phyloP scores from a whole-genome alignment of 2,888 invertebrate species.

The Zygogramma bicolorata region DNA sequence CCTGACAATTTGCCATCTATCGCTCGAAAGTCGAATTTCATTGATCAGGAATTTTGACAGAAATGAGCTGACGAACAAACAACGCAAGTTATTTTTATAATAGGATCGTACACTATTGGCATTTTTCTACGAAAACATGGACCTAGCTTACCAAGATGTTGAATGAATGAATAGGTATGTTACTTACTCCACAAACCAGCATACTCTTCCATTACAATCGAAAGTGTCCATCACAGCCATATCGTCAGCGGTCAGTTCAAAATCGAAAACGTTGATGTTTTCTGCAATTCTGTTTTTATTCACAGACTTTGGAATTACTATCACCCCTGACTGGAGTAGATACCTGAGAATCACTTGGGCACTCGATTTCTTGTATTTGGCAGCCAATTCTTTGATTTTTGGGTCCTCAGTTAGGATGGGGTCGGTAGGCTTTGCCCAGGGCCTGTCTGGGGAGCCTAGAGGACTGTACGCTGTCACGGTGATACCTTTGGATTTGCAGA shows the following conservation, averaged over 20 bases:
- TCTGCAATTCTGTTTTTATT: conserved; percentile 75
- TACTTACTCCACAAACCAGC: conserved; percentile 73
- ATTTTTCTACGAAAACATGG: no score
- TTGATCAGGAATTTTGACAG: no score
- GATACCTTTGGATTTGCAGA: conserved; percentile 76
- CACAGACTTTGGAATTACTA: conserved; percentile 86
- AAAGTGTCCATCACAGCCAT: conserved; percentile 75
- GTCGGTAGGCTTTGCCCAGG: conserved; percentile 83
- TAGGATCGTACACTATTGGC: no score
- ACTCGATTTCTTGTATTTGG: conserved; percentile 75
- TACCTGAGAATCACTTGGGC: conserved; percentile 79
- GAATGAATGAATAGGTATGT: no score
- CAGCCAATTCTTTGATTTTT: conserved; percentile 73
- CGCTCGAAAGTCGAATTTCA: no score
- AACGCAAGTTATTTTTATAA: no score
- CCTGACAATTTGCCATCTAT: no score
- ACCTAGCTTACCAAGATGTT: no score
- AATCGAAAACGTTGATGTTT: conserved; percentile 81
- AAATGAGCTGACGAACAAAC: no score
- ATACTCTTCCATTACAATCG: conserved; percentile 73
- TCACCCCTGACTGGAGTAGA: conserved; percentile 75
- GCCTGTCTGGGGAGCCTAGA: conserved; percentile 86
- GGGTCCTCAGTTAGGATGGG: conserved; percentile 80
- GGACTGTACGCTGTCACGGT: conserved; percentile 86
- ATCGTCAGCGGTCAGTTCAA: conserved; percentile 77